A percentile compares a stretch with the other conserved stretches of the same genome.
phyloP scores from a whole-genome alignment of 2,888 invertebrate species.

The Epirrhoe tristata region DNA sequence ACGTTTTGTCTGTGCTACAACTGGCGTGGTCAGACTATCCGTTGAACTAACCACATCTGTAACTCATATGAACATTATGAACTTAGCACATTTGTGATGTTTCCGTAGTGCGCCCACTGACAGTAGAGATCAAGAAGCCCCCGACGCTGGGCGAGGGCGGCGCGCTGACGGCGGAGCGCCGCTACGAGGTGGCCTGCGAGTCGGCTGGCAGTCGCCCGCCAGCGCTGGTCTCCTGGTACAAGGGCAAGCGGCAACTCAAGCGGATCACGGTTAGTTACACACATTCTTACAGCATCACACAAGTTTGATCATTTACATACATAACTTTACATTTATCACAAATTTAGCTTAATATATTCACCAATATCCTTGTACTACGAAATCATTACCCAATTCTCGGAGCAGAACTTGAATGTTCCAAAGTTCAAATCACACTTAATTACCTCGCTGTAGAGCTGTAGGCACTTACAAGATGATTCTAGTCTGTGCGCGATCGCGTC shows the following conservation, averaged over 20 bases:
- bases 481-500: slow-evolving; percentile 18
- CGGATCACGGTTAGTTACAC: slow-evolving; percentile 89
- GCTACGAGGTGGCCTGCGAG: slow-evolving; percentile 93
- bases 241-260: slow-evolving; percentile 92
- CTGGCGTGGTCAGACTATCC: no score
- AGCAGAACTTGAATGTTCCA: slow-evolving; percentile 3
- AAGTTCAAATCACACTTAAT: slow-evolving; percentile 2
- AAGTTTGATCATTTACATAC: background rate
- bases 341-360: background rate
- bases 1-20: no score
- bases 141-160: slow-evolving; percentile 75
- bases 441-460: slow-evolving; percentile 1
- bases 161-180: slow-evolving; percentile 92
- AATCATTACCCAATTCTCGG: background rate
- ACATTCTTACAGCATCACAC: background rate
- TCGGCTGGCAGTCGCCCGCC: slow-evolving; percentile 94
- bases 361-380: background rate
- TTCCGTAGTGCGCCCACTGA: slow-evolving; percentile 91
- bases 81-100: background rate
- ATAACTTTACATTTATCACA: background rate
- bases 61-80: no score
- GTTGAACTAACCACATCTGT: no score
- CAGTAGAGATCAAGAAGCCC: slow-evolving; percentile 90
- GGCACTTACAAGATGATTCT: slow-evolving; percentile 9
- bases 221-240: slow-evolving; percentile 95